Evolutionary conservation across 2,113 vertebrate species (phyloP).

Genomic region (rat (Rattus norvegicus)): GRCr8 NC_086031.1:90857501-90858000

Average conservation of each 20-base stretch:
- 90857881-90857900: constrained; percentile 9
- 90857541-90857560: background rate
- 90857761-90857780: background rate
- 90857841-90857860: background rate
- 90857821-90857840: background rate
- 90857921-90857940: background rate
- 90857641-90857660: background rate
- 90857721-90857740: background rate
- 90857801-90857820: background rate
- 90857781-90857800: constrained; percentile 11
- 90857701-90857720: background rate
- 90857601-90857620: background rate
- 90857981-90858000: background rate
- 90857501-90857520: background rate
- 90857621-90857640: background rate
- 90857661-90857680: background rate
- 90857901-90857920: background rate
- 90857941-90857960: background rate
- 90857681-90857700: background rate
- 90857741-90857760: background rate
- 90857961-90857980: background rate
- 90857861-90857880: background rate
- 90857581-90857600: background rate
- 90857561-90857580: background rate
- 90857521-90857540: background rate